Conservation (phyloP, 2,888 invertebrate genomes). For the Lasioglossum vierecki region DNA sequence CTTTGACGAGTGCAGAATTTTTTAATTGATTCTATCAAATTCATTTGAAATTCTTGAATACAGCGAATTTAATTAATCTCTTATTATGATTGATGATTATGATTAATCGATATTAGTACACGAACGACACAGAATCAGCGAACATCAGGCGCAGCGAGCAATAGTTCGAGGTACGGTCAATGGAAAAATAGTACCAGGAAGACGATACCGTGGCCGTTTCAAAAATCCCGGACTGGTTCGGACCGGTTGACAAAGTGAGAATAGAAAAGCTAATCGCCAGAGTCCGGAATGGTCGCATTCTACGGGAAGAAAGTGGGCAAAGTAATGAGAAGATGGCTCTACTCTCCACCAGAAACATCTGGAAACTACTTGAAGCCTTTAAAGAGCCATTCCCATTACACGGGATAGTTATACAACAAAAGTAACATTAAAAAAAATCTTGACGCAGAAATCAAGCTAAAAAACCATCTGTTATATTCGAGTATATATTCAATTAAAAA, state of each 20-base stretch:
- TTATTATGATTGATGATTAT: too few relatives aligned
- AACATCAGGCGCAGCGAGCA: neutral
- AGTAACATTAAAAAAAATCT: neutral
- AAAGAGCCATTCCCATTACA: neutral
- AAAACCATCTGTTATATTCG: too few relatives aligned
- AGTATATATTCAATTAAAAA: too few relatives aligned
- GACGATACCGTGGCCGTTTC: conserved; percentile 15
- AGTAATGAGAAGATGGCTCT: neutral
- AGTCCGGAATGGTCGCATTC: conserved; percentile 41
- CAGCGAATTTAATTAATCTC: neutral
- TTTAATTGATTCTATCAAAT: neutral
- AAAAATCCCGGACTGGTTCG: conserved; percentile 49
- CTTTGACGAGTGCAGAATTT: neutral
- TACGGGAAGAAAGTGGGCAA: neutral
- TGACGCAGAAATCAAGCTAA: too few relatives aligned
- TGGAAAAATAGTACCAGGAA: conserved; percentile 33
- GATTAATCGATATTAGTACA: neutral
- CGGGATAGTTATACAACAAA: neutral
- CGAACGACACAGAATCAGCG: neutral
- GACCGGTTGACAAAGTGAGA: conserved; percentile 52
- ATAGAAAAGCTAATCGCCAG: conserved; percentile 40
- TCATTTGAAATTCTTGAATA: neutral
- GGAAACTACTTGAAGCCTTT: neutral
- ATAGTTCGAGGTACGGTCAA: conserved; percentile 29
- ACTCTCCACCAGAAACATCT: neutral